phyloP scores from a whole-genome alignment of 53 echinoderm and acorn worm species.

The Echinarachnius parma region DNA sequence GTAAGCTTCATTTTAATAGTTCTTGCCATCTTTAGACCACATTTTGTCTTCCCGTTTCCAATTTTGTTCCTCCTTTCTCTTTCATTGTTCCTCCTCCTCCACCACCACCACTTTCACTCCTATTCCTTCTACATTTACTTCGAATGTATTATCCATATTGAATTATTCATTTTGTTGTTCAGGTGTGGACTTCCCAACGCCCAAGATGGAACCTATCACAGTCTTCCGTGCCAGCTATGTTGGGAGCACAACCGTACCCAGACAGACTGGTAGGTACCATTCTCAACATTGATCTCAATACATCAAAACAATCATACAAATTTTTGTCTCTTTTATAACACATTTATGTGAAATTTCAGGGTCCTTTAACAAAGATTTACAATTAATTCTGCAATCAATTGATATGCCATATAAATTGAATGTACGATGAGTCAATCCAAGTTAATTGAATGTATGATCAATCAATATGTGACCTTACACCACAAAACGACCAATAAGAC shows the following conservation, averaged over 20 bases:
- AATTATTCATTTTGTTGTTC: background rate
- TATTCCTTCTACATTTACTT: background rate
- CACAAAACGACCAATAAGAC: too few species aligned
- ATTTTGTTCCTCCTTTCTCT: background rate
- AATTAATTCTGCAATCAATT: too few species aligned
- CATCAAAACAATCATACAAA: background rate
- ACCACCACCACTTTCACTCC: constrained; percentile 9
- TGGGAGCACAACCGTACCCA: constrained; percentile 69
- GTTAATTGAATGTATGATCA: too few species aligned
- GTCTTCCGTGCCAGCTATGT: constrained; percentile 95
- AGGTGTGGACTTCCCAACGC: constrained; percentile 93
- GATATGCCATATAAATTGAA: too few species aligned
- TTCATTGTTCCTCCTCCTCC: background rate
- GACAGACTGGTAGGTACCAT: constrained; percentile 60
- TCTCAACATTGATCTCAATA: too few species aligned
- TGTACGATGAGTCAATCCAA: too few species aligned
- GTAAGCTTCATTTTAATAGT: too few species aligned
- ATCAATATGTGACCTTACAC: too few species aligned
- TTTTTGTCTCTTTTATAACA: background rate
- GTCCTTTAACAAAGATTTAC: too few species aligned
- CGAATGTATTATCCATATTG: background rate
- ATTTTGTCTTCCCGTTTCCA: too few species aligned
- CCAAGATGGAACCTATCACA: constrained; percentile 96
- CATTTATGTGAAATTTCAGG: too few species aligned
- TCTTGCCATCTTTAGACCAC: too few species aligned